These are phyloP conservation scores for Oscheius onirici DNA, from an alignment of 2,888 invertebrate genomes.

Conservation along the genomic window DNA sequence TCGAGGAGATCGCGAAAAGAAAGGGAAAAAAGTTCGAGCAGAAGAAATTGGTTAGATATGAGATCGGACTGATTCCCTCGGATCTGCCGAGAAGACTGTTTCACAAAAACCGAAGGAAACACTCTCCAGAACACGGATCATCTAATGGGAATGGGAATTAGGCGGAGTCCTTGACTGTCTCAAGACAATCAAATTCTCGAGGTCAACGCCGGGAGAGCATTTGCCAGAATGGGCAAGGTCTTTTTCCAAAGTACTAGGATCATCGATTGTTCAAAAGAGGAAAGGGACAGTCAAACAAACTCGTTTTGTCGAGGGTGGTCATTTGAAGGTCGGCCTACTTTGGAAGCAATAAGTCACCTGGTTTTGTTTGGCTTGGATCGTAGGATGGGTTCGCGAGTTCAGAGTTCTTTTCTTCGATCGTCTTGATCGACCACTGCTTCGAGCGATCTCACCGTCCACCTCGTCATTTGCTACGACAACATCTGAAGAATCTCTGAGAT, in stretches of 20 bases:
- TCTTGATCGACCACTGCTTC: slow-evolving; percentile 13
- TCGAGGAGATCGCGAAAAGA: no score
- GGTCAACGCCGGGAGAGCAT: slow-evolving; percentile 1
- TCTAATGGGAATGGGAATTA: no score
- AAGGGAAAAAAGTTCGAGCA: no score
- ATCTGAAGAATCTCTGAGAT: neutral
- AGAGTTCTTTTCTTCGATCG: slow-evolving; percentile 40
- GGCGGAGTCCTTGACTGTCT: neutral
- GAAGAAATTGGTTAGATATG: no score
- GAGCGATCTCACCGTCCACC: neutral
- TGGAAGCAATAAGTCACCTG: slow-evolving; percentile 46
- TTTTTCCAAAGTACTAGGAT: neutral
- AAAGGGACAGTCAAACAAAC: no score
- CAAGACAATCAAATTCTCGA: slow-evolving; percentile 8
- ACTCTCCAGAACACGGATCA: no score
- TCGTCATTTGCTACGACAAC: slow-evolving; percentile 12
- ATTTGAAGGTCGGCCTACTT: no score
- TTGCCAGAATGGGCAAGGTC: neutral
- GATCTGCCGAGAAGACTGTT: no score
- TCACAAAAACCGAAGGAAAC: no score
- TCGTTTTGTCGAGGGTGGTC: no score
- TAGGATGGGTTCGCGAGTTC: slow-evolving; percentile 54
- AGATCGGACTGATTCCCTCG: no score
- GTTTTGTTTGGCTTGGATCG: slow-evolving; percentile 66
- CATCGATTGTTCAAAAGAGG: neutral